These are phyloP conservation scores for Phaonia tiefii DNA, from an alignment of 2,888 invertebrate genomes.

Conservation along the genomic window DNA sequence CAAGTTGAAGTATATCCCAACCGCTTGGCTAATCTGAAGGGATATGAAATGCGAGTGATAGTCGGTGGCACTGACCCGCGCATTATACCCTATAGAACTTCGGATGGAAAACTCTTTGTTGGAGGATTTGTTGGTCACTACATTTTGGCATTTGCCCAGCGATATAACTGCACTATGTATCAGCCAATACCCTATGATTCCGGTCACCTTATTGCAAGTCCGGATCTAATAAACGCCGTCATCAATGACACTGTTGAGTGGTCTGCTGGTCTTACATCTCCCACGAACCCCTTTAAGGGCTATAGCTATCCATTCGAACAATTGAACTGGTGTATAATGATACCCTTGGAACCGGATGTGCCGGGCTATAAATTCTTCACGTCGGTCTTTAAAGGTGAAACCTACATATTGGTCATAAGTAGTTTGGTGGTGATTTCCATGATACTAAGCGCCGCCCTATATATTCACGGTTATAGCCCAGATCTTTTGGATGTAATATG, in stretches of 20 bases:
- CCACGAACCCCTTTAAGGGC: constrained; percentile 62
- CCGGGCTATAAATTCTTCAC: constrained; percentile 72
- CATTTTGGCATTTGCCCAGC: constrained; percentile 70
- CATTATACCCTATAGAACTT: constrained; percentile 69
- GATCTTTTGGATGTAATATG: constrained; percentile 70
- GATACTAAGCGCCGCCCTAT: constrained; percentile 70
- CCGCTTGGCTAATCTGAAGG: constrained; percentile 70
- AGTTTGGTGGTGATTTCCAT: constrained; percentile 70
- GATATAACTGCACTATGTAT: constrained; percentile 70
- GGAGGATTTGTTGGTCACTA: constrained; percentile 74
- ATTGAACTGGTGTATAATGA: constrained; percentile 73
- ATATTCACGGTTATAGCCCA: constrained; percentile 68
- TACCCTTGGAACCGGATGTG: constrained; percentile 74
- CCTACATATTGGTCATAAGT: constrained; percentile 69
- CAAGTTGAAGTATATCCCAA: constrained; percentile 69
- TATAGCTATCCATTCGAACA: constrained; percentile 74
- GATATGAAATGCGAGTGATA: constrained; percentile 69
- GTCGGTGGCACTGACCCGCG: constrained; percentile 74
- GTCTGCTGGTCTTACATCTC: constrained; percentile 69
- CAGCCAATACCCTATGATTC: constrained; percentile 67
- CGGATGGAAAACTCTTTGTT: constrained; percentile 62
- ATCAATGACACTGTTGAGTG: constrained; percentile 72
- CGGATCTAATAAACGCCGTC: constrained; percentile 69
- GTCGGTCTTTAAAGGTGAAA: constrained; percentile 71
- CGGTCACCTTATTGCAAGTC: constrained; percentile 53